A percentile compares a stretch with the other conserved stretches of the same genome.
Conservation (phyloP, 2,113 vertebrate species). For the Nerophis lumbriciformis region DNA sequence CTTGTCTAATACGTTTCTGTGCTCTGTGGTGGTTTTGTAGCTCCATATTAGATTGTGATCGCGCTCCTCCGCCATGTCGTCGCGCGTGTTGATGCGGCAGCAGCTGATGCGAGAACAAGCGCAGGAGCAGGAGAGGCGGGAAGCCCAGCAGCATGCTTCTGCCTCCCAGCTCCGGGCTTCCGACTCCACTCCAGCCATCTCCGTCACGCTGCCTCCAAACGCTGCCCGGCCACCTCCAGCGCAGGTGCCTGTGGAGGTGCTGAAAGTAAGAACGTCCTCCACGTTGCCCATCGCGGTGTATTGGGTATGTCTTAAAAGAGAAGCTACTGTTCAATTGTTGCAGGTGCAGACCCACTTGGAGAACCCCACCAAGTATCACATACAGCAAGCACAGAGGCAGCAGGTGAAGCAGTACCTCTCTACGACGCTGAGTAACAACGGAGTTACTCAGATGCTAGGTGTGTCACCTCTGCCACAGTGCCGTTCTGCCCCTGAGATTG, state of each 20-base stretch:
- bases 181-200: constrained; percentile 76
- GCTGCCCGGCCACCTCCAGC: constrained; percentile 73
- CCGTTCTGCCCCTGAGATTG: constrained; percentile 69
- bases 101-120: constrained; percentile 88
- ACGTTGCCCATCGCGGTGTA: neutral
- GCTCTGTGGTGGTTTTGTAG: constrained; percentile 24
- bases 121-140: constrained; percentile 82
- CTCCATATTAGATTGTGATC: constrained; percentile 30
- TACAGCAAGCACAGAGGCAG: constrained; percentile 82
- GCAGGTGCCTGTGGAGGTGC: constrained; percentile 83
- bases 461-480: constrained; percentile 63
- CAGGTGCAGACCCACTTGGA: constrained; percentile 85
- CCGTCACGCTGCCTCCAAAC: constrained; percentile 65
- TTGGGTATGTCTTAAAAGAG: neutral
- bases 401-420: constrained; percentile 87
- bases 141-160: constrained; percentile 74
- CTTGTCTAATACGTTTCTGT: neutral
- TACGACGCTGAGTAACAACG: constrained; percentile 78
- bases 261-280: constrained; percentile 72
- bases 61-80: constrained; percentile 66
- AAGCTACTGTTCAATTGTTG: neutral
- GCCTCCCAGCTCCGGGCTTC: constrained; percentile 65
- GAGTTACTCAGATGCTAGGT: constrained; percentile 71
- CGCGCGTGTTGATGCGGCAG: constrained; percentile 79
- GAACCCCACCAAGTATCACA: constrained; percentile 84